phyloP scores from a whole-genome alignment of 1,140 invertebrate species.

The Drosophila elegans region DNA sequence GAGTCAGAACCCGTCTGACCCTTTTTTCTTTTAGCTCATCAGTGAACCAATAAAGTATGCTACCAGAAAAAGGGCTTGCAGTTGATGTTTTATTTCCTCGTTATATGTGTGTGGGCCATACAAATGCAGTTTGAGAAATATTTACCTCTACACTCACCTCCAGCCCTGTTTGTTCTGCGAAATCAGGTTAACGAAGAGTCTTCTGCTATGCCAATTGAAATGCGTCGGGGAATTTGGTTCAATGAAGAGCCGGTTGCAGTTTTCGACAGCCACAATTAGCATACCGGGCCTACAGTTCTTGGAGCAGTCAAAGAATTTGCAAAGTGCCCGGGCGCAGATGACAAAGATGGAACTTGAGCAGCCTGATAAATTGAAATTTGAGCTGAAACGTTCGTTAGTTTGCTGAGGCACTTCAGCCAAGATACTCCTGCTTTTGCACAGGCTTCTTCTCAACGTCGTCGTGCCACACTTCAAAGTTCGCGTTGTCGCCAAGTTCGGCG shows the following conservation, averaged over 20 bases:
- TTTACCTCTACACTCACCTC: constrained; percentile 21
- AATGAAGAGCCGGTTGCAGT: background rate
- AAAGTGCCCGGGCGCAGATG: constrained; percentile 5
- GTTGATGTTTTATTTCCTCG: constrained; percentile 37
- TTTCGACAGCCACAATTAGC: constrained; percentile 38
- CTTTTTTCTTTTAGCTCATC: constrained; percentile 38
- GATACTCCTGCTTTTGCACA: constrained; percentile 6
- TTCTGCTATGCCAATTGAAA: constrained; percentile 3
- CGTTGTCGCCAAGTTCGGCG: constrained; percentile 61
- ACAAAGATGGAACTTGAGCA: constrained; percentile 14
- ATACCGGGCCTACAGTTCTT: background rate
- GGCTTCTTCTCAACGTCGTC: constrained; percentile 17
- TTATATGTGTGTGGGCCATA: constrained; percentile 30
- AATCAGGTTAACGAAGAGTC: constrained; percentile 44
- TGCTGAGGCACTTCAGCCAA: constrained; percentile 23
- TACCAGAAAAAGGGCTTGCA: constrained; percentile 16
- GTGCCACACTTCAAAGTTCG: constrained; percentile 69
- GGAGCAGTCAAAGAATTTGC: constrained; percentile 22
- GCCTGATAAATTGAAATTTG: constrained; percentile 52
- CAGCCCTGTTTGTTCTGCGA: constrained; percentile 30
- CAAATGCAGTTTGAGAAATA: constrained; percentile 27
- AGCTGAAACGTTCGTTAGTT: constrained; percentile 41
- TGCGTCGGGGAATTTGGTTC: constrained; percentile 10
- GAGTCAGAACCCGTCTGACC: constrained; percentile 40
- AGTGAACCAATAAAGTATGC: constrained; percentile 38